These are phyloP conservation scores for Gymnocypris eckloni DNA, from an alignment of 2,797 vertebrate species.

Conservation along the genomic window DNA sequence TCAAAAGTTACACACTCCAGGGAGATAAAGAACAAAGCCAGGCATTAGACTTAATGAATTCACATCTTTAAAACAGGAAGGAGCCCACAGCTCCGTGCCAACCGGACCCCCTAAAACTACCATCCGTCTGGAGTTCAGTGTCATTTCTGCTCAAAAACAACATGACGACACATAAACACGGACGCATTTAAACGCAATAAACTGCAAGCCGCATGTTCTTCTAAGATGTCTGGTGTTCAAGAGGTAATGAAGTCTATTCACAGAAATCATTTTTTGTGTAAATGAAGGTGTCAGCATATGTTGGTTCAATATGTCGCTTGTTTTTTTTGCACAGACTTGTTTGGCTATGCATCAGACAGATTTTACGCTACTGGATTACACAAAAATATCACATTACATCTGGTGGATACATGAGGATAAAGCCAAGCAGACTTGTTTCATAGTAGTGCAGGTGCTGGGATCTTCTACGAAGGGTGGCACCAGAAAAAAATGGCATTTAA, in stretches of 20 bases:
- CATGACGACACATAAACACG: constrained; percentile 31
- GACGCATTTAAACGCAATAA: constrained; percentile 36
- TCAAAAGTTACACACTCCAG: constrained; percentile 69
- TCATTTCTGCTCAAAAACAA: constrained; percentile 41
- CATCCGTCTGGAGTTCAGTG: constrained; percentile 46
- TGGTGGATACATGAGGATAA: constrained; percentile 19
- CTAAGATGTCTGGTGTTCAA: constrained; percentile 16
- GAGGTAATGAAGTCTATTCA: constrained; percentile 37
- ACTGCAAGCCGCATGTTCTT: constrained; percentile 19
- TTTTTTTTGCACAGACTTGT: constrained; percentile 8
- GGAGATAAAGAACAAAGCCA: constrained; percentile 69
- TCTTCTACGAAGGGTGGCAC: background rate
- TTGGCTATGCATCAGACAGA: constrained; percentile 33
- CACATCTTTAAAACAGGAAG: constrained; percentile 17
- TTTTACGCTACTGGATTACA: constrained; percentile 15
- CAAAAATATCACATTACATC: constrained; percentile 30
- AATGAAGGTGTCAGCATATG: constrained; percentile 41
- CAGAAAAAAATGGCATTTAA: background rate
- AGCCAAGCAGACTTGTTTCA: constrained; percentile 26
- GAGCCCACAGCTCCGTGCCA: background rate
- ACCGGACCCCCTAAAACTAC: background rate
- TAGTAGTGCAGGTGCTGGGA: constrained; percentile 4
- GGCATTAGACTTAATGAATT: constrained; percentile 47
- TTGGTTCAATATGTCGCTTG: constrained; percentile 45
- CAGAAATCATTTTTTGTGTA: constrained; percentile 25